Evolutionary conservation across 30 jellyfish, hydroid and myxozoan species (phyloP).

Genomic region (Chironex yamaguchii): DNA sequence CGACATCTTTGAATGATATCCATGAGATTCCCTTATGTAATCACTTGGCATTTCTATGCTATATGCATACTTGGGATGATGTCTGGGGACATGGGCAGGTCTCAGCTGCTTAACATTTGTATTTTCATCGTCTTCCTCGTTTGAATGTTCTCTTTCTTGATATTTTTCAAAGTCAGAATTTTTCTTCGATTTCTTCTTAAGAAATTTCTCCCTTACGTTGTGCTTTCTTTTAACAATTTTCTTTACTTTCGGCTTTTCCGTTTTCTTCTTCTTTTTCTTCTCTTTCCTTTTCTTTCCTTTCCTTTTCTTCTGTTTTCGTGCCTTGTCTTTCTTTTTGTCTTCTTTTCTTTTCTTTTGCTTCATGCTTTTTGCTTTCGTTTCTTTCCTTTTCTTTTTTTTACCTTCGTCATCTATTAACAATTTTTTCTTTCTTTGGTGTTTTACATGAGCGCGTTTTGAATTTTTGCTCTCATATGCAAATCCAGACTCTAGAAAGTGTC

Average conservation of each 20-base stretch:
- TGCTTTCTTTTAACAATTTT: too few relatives aligned
- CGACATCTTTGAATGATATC: too few relatives aligned
- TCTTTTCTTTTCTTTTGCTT: not conserved
- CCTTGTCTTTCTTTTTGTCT: not conserved
- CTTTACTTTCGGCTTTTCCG: not conserved
- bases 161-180: conserved; percentile 8
- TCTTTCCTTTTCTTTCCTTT: not conserved
- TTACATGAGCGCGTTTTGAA: not conserved
- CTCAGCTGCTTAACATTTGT: too few relatives aligned
- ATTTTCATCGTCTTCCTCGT: not conserved
- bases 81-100: too few relatives aligned
- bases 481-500: too few relatives aligned
- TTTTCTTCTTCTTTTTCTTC: not conserved
- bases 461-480: too few relatives aligned
- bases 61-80: too few relatives aligned
- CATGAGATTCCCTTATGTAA: too few relatives aligned
- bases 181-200: conserved; percentile 1
- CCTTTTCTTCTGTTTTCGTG: not conserved
- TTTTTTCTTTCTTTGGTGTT: not conserved
- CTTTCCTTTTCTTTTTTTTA: not conserved
- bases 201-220: too few relatives aligned
- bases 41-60: too few relatives aligned
- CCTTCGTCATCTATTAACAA: not conserved
- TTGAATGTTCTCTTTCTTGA: not conserved
- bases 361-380: not conserved